phyloP scores from a whole-genome alignment of 2,888 invertebrate species.

The Anthrax anthrax region DNA sequence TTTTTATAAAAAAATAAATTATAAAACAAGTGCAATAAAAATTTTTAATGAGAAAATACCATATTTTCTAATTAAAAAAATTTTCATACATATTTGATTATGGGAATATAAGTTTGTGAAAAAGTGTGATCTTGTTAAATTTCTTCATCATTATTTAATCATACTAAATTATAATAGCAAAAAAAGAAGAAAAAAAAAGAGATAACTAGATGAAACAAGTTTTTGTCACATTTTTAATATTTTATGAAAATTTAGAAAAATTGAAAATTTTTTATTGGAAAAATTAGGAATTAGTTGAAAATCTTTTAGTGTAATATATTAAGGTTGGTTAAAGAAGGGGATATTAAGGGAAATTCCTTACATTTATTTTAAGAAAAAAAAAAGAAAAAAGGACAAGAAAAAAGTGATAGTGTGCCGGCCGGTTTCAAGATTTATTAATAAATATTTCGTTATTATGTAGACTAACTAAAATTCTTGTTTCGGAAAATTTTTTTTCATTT shows the following conservation, averaged over 20 bases:
- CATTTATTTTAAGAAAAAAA: neutral
- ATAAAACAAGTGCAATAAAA: no score
- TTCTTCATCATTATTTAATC: neutral
- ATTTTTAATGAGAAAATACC: no score
- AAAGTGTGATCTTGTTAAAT: neutral
- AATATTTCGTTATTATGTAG: no score
- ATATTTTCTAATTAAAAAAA: no score
- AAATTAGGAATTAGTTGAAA: neutral
- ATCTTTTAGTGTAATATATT: neutral
- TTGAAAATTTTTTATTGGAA: neutral
- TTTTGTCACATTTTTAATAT: no score
- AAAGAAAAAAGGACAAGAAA: neutral
- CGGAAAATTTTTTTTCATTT: no score
- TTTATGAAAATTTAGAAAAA: neutral
- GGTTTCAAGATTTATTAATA: neutral
- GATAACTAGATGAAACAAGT: neutral
- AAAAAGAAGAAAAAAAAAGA: no score
- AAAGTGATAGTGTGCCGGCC: slow-evolving; percentile 1
- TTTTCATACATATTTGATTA: no score
- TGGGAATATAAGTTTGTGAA: neutral
- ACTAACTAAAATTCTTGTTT: no score
- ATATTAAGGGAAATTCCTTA: no score
- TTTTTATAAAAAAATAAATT: no score
- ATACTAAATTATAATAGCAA: neutral
- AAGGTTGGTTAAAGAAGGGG: no score